A percentile compares a stretch with the other conserved stretches of the same genome.
Evolutionary conservation across 2,888 invertebrate genomes (phyloP).

Genomic region (Cynaeus angustus): DNA sequence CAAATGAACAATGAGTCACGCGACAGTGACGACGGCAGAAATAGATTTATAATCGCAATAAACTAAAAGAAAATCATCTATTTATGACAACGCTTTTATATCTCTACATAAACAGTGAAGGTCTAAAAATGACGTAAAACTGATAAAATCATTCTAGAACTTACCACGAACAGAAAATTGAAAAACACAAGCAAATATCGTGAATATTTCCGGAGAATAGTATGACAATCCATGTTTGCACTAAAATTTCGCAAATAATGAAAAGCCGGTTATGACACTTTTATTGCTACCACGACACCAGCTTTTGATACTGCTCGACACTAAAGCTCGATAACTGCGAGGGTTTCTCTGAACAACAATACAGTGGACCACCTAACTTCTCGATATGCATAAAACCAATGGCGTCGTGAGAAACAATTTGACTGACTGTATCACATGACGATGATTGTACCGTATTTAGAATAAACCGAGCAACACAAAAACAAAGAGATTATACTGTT

Average conservation of each 20-base stretch:
- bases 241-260: conserved; percentile 5
- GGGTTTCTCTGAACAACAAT: conserved; percentile 39
- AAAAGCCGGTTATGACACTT: conserved; percentile 38
- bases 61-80: too few species aligned
- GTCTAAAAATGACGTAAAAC: conserved; percentile 12
- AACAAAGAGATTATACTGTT: conserved; percentile 7
- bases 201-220: conserved; percentile 67
- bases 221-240: conserved; percentile 56
- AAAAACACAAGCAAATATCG: conserved; percentile 85
- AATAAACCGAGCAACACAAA: conserved; percentile 23
- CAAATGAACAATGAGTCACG: too few species aligned
- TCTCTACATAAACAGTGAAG: not conserved
- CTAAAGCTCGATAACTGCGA: conserved; percentile 31
- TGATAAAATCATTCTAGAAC: conserved; percentile 61
- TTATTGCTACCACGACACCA: conserved; percentile 9
- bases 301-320: conserved; percentile 21
- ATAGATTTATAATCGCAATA: too few species aligned
- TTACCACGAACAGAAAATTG: conserved; percentile 90
- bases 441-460: conserved; percentile 41
- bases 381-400: not conserved
- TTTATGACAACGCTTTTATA: not conserved
- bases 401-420: conserved; percentile 23
- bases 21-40: too few species aligned
- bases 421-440: conserved; percentile 50
- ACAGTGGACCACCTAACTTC: conserved; percentile 18